Evolutionary conservation across 1,140 invertebrate species (phyloP).

Genomic region (Agrypnia vestita): DNA sequence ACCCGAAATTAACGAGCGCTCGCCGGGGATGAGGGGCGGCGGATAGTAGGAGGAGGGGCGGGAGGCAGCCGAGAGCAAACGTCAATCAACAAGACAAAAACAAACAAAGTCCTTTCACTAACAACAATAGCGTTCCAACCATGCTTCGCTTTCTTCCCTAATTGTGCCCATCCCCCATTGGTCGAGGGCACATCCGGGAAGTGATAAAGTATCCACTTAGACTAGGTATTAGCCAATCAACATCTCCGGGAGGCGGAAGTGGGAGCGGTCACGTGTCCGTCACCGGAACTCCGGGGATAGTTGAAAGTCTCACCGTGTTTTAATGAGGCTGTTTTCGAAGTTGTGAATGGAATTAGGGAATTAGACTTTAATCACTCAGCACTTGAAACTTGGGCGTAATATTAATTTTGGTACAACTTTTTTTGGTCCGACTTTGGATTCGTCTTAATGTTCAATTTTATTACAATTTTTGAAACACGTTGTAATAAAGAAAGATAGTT

Average conservation of each 20-base stretch:
- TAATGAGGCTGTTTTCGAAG: conserved; percentile 17
- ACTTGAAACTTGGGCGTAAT: background rate
- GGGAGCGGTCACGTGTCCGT: conserved; percentile 36
- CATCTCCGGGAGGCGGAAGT: conserved; percentile 47
- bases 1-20: conserved; percentile 30
- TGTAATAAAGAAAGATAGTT: no score
- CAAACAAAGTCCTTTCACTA: conserved; percentile 29
- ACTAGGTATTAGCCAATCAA: conserved; percentile 56
- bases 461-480: no score
- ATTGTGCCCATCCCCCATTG: conserved; percentile 25
- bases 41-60: background rate
- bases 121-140: conserved; percentile 28
- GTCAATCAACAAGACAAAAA: conserved; percentile 35
- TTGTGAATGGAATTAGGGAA: background rate
- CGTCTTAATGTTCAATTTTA: no score
- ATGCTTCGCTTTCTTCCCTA: conserved; percentile 32
- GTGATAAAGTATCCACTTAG: conserved; percentile 60
- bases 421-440: no score
- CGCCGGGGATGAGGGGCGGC: no score
- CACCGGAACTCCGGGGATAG: conserved; percentile 32
- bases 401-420: background rate
- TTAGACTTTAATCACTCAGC: background rate
- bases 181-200: conserved; percentile 47
- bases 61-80: background rate
- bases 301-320: conserved; percentile 7